phyloP scores from a whole-genome alignment of 2,888 invertebrate genomes.

The Eilema sororculum region DNA sequence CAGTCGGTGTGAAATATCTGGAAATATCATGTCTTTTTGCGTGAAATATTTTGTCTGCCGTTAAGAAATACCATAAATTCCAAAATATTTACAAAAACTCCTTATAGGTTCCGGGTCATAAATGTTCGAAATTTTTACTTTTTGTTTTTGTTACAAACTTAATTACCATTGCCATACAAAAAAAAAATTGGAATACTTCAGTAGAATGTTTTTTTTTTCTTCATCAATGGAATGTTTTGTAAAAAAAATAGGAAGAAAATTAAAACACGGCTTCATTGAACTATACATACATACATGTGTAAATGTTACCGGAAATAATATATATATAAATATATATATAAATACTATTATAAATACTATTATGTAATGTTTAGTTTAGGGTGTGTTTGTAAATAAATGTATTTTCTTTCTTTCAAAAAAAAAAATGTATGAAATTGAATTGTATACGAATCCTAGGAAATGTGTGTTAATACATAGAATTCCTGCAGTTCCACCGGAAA shows the following conservation, averaged over 20 bases:
- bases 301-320: no score
- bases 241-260: background rate
- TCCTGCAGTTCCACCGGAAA: no score
- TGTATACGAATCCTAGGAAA: no score
- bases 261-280: background rate
- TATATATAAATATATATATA: no score
- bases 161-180: slow-evolving; percentile 48
- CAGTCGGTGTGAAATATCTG: slow-evolving; percentile 41
- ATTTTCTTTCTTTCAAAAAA: no score
- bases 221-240: background rate
- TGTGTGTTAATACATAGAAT: no score
- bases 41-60: slow-evolving; percentile 44
- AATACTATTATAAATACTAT: no score
- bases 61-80: slow-evolving; percentile 46
- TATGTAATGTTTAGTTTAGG: no score
- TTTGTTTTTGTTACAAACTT: slow-evolving; percentile 40
- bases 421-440: no score
- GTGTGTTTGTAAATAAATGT: no score
- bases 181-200: slow-evolving; percentile 44
- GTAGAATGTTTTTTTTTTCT: slow-evolving; percentile 30
- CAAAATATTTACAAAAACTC: slow-evolving; percentile 37
- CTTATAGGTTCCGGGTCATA: slow-evolving; percentile 52
- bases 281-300: no score
- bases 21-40: slow-evolving; percentile 40
- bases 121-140: slow-evolving; percentile 39